Conservation (phyloP, 1,140 invertebrate species). For the Saccostrea echinata region DNA sequence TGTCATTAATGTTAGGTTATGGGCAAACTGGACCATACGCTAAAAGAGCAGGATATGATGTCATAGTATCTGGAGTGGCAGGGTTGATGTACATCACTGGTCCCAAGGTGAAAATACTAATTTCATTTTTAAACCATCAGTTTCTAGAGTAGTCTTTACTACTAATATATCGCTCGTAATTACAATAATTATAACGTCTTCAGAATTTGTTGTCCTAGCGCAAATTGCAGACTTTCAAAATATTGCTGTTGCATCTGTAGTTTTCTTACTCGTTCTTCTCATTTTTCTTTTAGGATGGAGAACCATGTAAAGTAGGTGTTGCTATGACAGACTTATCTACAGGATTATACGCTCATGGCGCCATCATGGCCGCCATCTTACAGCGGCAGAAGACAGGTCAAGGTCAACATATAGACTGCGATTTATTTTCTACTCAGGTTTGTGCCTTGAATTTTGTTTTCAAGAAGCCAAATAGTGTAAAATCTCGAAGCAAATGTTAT, state of each 20-base stretch:
- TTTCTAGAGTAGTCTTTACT: too few species aligned
- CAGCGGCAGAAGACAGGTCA: constrained; percentile 88
- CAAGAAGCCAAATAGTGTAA: too few species aligned
- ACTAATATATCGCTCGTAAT: too few species aligned
- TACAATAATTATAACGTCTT: too few species aligned
- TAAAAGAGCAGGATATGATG: constrained; percentile 94
- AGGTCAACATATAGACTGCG: constrained; percentile 96
- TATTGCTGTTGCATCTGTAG: too few species aligned
- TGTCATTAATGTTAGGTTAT: constrained; percentile 83
- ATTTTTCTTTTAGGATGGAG: constrained; percentile 82
- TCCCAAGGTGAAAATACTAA: constrained; percentile 79
- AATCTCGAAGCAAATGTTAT: too few species aligned
- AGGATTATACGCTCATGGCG: constrained; percentile 96
- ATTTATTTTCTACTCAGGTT: constrained; percentile 94
- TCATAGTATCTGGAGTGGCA: constrained; percentile 95
- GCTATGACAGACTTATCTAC: constrained; percentile 96
- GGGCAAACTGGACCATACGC: constrained; percentile 92
- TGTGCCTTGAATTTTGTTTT: constrained; percentile 6
- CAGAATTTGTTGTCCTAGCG: too few species aligned
- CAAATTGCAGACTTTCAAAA: too few species aligned
- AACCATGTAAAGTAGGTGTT: constrained; percentile 95
- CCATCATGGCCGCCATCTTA: constrained; percentile 94
- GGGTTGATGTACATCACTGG: constrained; percentile 95
- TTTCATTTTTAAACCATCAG: too few species aligned
- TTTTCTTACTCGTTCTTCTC: background rate